phyloP scores from a whole-genome alignment of 2,797 vertebrate genomes.

The Mormyrus hasselquistii region DNA sequence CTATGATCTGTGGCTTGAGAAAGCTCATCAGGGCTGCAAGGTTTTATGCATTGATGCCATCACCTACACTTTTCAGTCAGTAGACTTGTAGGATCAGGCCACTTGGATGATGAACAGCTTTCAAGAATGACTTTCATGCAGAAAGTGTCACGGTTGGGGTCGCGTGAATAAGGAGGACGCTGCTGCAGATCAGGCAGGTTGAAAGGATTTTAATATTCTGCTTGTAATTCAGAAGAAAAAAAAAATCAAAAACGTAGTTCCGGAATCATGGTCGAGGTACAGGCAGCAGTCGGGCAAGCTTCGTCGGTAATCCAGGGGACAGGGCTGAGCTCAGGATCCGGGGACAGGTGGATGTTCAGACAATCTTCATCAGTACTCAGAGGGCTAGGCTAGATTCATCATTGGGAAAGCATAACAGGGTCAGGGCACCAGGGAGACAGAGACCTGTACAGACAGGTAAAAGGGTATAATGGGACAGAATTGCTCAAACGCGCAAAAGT shows the following conservation, averaged over 20 bases:
- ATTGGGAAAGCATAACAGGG: too few relatives aligned
- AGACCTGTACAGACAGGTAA: too few relatives aligned
- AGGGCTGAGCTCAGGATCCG: neutral
- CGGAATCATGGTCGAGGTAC: neutral
- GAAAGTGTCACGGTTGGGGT: neutral
- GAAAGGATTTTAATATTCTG: neutral
- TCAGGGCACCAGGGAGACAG: too few relatives aligned
- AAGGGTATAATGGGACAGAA: too few relatives aligned
- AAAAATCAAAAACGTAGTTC: neutral
- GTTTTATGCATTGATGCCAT: neutral
- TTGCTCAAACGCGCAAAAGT: too few relatives aligned
- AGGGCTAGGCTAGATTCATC: neutral
- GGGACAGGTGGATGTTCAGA: neutral
- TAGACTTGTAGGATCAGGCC: neutral
- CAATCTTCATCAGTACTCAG: neutral
- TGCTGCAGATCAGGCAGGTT: neutral
- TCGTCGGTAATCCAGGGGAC: neutral
- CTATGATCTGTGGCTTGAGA: neutral
- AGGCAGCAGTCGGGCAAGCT: neutral
- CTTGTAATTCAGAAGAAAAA: neutral
- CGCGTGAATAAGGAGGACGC: neutral
- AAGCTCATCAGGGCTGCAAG: neutral
- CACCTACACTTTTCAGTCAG: neutral
- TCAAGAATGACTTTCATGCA: neutral
- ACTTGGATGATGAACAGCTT: neutral